Evolutionary conservation across 2,888 invertebrate species (phyloP).

Genomic region (Arge pagana): DNA sequence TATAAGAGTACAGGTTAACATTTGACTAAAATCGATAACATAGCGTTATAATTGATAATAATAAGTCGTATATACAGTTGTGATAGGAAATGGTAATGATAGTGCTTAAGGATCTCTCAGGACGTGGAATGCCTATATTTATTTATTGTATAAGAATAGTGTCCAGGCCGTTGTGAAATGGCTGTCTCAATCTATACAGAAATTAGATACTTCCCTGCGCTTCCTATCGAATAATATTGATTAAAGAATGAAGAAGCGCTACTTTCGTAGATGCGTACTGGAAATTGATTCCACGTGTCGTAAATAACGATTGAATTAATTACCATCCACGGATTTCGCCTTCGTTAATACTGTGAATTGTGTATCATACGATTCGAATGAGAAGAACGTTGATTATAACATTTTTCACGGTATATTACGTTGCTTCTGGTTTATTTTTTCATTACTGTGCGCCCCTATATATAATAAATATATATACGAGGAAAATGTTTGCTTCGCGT

Average conservation of each 20-base stretch:
- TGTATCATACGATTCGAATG: too few species aligned
- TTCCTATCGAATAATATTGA: not conserved
- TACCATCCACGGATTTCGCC: too few species aligned
- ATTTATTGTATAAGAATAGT: slow-evolving; percentile 34
- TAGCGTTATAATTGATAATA: slow-evolving; percentile 44
- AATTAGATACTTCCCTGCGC: not conserved
- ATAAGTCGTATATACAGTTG: slow-evolving; percentile 54
- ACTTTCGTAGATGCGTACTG: too few species aligned
- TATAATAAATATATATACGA: too few species aligned
- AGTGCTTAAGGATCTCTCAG: slow-evolving; percentile 47
- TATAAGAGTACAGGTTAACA: slow-evolving; percentile 36
- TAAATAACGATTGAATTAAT: too few species aligned
- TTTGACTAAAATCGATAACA: slow-evolving; percentile 36
- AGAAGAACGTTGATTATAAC: too few species aligned
- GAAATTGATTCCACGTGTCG: too few species aligned
- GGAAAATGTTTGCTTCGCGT: too few species aligned
- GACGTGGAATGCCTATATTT: slow-evolving; percentile 55
- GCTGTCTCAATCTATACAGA: slow-evolving; percentile 47
- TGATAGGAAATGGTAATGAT: slow-evolving; percentile 42
- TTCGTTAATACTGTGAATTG: too few species aligned
- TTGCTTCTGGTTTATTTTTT: too few species aligned
- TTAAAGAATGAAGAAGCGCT: slow-evolving; percentile 15
- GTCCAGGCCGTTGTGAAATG: slow-evolving; percentile 37
- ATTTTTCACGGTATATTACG: too few species aligned
- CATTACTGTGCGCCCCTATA: too few species aligned